Evolutionary conservation across 1,140 invertebrate species (phyloP).

Genomic region (Lasaia peninsularis): DNA sequence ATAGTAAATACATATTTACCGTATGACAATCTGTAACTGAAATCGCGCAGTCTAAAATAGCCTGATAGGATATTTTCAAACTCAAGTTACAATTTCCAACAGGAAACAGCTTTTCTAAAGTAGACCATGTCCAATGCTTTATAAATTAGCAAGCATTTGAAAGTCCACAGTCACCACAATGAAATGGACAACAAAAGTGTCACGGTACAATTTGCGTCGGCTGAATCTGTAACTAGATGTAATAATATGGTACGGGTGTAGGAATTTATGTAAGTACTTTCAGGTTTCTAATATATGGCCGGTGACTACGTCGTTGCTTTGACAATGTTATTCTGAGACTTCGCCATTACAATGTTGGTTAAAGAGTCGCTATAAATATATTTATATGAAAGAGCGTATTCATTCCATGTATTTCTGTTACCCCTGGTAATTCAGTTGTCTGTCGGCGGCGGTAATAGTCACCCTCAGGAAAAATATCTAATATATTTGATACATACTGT

Average conservation of each 20-base stretch:
- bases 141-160: conserved; percentile 9
- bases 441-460: no score
- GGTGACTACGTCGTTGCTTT: no score
- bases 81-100: not conserved
- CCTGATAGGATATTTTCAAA: not conserved
- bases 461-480: no score
- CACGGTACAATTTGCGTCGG: conserved; percentile 1
- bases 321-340: no score
- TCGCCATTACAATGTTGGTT: no score
- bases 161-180: not conserved
- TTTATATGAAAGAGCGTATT: no score
- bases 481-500: no score
- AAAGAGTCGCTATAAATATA: no score
- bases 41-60: not conserved
- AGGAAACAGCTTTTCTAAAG: not conserved
- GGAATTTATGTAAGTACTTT: not conserved
- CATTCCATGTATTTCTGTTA: no score
- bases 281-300: not conserved
- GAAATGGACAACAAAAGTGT: conserved; percentile 7
- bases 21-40: no score
- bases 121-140: conserved; percentile 8
- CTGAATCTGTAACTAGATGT: conserved; percentile 3
- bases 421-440: no score
- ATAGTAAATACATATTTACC: no score
- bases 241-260: not conserved